Conservation (phyloP, 2,797 vertebrate species). For the Phrynocephalus forsythii region DNA sequence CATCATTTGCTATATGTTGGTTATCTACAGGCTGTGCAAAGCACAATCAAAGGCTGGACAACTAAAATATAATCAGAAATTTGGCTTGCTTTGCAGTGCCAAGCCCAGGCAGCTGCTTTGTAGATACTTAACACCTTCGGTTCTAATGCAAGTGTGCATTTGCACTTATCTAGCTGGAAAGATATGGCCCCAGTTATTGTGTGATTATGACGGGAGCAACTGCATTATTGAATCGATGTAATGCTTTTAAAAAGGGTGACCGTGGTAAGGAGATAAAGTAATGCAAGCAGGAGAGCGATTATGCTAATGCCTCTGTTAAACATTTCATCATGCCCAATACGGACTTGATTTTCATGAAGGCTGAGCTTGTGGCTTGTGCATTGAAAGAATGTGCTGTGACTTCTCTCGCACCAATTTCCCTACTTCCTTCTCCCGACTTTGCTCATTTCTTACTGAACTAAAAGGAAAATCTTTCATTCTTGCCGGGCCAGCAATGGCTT, state of each 20-base stretch:
- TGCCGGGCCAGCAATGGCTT: conserved; percentile 5
- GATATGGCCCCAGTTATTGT: conserved; percentile 7
- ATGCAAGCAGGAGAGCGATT: conserved; percentile 27
- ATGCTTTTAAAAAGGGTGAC: background rate
- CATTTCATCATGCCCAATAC: conserved; percentile 34
- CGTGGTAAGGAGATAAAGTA: conserved; percentile 26
- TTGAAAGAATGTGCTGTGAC: conserved; percentile 38
- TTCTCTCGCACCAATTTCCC: conserved; percentile 32
- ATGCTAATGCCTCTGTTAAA: conserved; percentile 37
- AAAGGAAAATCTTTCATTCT: background rate
- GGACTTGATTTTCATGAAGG: conserved; percentile 8
- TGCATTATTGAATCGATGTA: conserved; percentile 28
- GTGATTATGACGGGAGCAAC: conserved; percentile 13
- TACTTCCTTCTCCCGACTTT: background rate
- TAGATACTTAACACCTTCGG: background rate
- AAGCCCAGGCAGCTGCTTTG: background rate
- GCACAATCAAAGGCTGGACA: background rate
- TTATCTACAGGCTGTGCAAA: background rate
- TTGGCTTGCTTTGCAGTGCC: background rate
- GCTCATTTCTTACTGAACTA: conserved; percentile 36
- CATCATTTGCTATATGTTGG: background rate
- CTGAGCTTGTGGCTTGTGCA: conserved; percentile 3
- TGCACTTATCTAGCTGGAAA: background rate
- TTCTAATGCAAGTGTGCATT: background rate
- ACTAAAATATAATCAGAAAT: background rate